Evolutionary conservation across 2,797 vertebrate species (phyloP).

Genomic region (Chromis chromis): DNA sequence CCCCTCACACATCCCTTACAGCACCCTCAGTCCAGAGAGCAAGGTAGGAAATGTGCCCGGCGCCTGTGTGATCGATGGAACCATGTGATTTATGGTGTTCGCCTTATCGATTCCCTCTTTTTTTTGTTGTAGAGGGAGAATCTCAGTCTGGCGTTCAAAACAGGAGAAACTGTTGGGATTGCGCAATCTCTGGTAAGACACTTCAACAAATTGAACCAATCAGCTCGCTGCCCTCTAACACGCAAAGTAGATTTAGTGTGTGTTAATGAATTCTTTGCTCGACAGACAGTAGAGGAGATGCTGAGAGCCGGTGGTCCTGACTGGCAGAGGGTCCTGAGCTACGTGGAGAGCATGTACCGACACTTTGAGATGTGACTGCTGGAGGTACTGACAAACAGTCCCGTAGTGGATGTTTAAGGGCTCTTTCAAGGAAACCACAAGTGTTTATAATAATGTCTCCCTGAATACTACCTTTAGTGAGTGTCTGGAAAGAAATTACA

Average conservation of each 20-base stretch:
- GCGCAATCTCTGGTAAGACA: constrained; percentile 80
- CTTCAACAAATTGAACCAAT: not conserved
- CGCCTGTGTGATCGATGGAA: not conserved
- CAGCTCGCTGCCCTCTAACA: not conserved
- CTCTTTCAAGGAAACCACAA: not conserved
- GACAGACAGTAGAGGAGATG: constrained; percentile 87
- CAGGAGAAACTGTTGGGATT: constrained; percentile 84
- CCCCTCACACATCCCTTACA: constrained; percentile 85
- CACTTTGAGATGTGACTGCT: constrained; percentile 87
- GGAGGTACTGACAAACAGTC: constrained; percentile 28
- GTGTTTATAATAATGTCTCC: not conserved
- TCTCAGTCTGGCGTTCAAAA: constrained; percentile 86
- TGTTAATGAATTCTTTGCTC: not conserved
- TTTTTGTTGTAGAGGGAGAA: constrained; percentile 82
- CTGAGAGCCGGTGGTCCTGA: constrained; percentile 85
- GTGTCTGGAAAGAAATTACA: not conserved
- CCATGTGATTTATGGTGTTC: constrained; percentile 4
- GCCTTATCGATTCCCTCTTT: not conserved
- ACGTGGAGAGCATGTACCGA: constrained; percentile 87
- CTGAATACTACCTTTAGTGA: not conserved
- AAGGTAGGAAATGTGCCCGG: constrained; percentile 76
- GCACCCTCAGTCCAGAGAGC: constrained; percentile 80
- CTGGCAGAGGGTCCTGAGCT: constrained; percentile 88
- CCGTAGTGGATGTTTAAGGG: not conserved
- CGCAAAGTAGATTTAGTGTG: not conserved